Base-by-base conservation (phyloP, 2,888 invertebrate genomes). In the Mactromeris polynyma region DNA sequence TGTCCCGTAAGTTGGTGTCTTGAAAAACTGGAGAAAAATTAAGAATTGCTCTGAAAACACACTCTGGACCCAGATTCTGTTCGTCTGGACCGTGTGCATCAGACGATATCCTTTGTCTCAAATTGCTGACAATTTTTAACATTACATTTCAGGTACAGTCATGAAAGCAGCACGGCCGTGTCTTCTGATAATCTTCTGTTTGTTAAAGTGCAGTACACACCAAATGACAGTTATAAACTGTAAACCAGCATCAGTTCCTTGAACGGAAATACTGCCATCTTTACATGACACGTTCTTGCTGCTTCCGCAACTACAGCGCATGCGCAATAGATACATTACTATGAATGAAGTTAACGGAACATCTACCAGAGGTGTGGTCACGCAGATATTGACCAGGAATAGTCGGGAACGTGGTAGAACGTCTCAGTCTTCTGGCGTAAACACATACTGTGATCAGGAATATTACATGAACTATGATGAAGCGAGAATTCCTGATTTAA, bases 281-380 rank as follows among this genome's bases (percentile, higher is more conserved):
- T 33, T 36, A 73, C 73, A 73, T 73, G 73, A 73, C 17, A 26
- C 73, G 17, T 36, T 33, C 26, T 33, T 73, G 17, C 73, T 36
- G 19, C 31, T 73, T 73, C 73, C 73, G 36, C 73, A 73, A 36
- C 36, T 73, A 33, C 73, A 73, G 36, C 73, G 73, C 73, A 73
- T 73, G 73, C 73, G 73, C 73, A 19, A 73, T 33, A 69, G 14
- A 2, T 69, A 33, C 36, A 26, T 26, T 3, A 73, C 4, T 36
- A 36, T 17, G 36, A 19, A 17, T 33, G 73, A 17, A 36, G 73
- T 26, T 4, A 36, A 73, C 19, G 73, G 36, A 73, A 36, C 73
- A 9, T 33, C 33, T 2, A 26, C 0, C 1, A 26, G 58, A 64
- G 26, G 58, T 4, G 58, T 7, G 2, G 26, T 26, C 6, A 64